These are phyloP conservation scores for Latheticus oryzae DNA, from an alignment of 2,888 invertebrate genomes.

Conservation along the genomic window DNA sequence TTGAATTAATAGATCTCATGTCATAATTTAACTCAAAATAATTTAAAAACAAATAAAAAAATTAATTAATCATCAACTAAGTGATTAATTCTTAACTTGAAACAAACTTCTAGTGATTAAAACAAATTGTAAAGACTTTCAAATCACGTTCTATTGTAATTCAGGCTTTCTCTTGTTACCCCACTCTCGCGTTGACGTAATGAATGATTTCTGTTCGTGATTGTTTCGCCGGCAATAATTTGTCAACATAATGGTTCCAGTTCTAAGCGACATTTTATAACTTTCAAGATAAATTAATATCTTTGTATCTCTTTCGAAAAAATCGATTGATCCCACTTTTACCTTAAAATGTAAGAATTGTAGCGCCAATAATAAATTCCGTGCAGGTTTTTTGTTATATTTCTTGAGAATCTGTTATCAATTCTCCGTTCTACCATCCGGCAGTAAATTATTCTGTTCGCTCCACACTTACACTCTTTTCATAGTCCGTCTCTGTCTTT, in stretches of 20 bases:
- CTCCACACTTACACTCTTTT: conserved; percentile 29
- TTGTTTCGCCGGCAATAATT: conserved; percentile 35
- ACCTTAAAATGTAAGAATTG: conserved; percentile 15
- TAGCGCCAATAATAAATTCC: conserved; percentile 38
- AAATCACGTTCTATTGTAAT: conserved; percentile 31
- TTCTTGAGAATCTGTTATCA: conserved; percentile 42
- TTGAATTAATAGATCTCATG: conserved; percentile 35
- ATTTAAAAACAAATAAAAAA: no score
- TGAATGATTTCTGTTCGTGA: conserved; percentile 38
- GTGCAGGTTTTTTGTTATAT: conserved; percentile 39
- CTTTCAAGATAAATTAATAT: conserved; percentile 35
- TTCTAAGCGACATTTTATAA: conserved; percentile 30
- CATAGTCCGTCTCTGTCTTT: conserved; percentile 31
- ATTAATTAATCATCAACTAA: conserved; percentile 20
- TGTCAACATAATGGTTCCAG: conserved; percentile 31
- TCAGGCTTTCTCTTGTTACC: conserved; percentile 25
- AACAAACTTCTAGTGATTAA: conserved; percentile 35
- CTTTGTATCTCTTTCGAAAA: no score
- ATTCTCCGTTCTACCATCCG: conserved; percentile 30
- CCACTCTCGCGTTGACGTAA: conserved; percentile 29
- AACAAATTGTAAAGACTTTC: conserved; percentile 36
- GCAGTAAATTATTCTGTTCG: conserved; percentile 39
- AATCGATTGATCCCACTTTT: no score
- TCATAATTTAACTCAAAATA: no score
- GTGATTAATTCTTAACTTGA: conserved; percentile 33